phyloP scores from a whole-genome alignment of 2,797 vertebrate species.

The Peromyscus melanophrys region DNA sequence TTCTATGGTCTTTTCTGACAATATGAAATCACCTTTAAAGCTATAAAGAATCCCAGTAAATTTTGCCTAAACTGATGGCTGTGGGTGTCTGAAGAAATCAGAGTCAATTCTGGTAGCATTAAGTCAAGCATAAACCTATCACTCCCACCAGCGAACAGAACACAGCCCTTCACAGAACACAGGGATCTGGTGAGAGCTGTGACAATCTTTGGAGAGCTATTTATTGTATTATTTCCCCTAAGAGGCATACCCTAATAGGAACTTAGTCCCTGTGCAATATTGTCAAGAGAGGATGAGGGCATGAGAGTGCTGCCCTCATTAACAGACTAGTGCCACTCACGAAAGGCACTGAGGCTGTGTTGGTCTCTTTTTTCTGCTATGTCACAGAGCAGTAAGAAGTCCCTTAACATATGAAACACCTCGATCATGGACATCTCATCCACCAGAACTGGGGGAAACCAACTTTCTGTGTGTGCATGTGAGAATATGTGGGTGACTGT shows the following conservation, averaged over 20 bases:
- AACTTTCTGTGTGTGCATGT: neutral
- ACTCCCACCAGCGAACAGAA: neutral
- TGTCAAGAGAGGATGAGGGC: neutral
- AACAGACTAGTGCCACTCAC: neutral
- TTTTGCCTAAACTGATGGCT: neutral
- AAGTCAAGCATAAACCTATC: neutral
- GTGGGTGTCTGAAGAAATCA: neutral
- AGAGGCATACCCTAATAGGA: neutral
- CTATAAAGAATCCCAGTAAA: neutral
- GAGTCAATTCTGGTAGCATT: neutral
- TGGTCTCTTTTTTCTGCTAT: neutral
- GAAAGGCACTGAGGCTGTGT: neutral
- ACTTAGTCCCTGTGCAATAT: neutral
- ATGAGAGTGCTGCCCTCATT: neutral
- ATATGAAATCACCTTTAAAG: neutral
- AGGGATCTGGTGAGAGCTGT: neutral
- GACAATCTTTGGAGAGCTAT: neutral
- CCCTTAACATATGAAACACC: neutral
- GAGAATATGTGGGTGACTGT: too few species aligned
- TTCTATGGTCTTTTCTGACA: neutral
- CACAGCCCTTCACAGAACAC: neutral
- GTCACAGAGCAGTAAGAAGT: neutral
- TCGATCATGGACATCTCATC: too few species aligned
- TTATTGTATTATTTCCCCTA: neutral
- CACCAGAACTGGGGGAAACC: too few species aligned